Base-by-base conservation (phyloP, 2,888 invertebrate genomes). In the Orthosia cruda region DNA sequence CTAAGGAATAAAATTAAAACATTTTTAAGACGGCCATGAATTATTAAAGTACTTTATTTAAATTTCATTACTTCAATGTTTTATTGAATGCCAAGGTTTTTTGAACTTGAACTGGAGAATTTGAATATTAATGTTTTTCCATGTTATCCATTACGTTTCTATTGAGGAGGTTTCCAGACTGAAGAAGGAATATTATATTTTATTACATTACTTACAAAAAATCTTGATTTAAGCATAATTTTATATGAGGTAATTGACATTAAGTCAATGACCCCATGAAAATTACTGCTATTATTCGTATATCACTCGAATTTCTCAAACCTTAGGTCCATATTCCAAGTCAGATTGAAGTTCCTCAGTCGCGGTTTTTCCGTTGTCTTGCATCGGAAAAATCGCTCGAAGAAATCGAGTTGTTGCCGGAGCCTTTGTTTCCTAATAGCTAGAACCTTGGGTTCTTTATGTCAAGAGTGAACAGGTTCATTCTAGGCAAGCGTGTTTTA, bases 31-130 rank as follows among this genome's bases (percentile, higher is more conserved):
- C 40, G 11, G 32, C 50, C 69, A 74, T 77, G 52, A 80, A 84
- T 77, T 70, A 87, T 80, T 77, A 74, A 77, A 78, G 52, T 69
- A 32, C 47, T 13, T 23, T 59, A 74, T 63, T 68, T 69, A 72
- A 75, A 77, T 80, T 79, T 75, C 64, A 73, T 83, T 83, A 74
- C 65, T 82, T 78, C 63, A 77, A 66, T 75, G 50, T 82, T 79
- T 73, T 78, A 77, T 76, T 78, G 64, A 74, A 78, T 85, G 74
- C 68, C 68, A 75, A 70, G 66, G 32, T 81, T 71, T 81, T 67
- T 77, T 65, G 50, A 62, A 77, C 20, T 69, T 70, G 59, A 72
- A 80, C 68, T 69, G 40, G 63, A 59, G 32, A 78, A 62, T 58
- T 74, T 66, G 70, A 83, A 74, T 87, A 81, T 80, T 72, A 79